phyloP scores from a whole-genome alignment of 2,113 vertebrate genomes.

The Chascanopsetta lugubris region DNA sequence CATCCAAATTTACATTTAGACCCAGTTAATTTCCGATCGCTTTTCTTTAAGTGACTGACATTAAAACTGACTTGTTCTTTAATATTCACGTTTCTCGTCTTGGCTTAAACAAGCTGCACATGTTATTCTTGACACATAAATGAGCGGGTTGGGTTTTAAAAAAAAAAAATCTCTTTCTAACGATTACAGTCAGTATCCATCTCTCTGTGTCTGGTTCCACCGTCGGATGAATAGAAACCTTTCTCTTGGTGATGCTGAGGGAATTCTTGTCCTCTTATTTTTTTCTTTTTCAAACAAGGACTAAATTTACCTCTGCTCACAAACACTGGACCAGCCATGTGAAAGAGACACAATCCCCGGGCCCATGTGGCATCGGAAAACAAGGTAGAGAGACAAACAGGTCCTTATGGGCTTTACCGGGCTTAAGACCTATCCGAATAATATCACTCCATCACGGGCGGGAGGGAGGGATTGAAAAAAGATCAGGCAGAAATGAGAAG shows the following conservation, averaged over 20 bases:
- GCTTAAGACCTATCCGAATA: constrained; percentile 69
- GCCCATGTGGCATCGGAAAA: constrained; percentile 52
- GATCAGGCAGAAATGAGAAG: constrained; percentile 69
- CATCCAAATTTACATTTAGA: neutral
- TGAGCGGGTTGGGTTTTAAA: constrained; percentile 16
- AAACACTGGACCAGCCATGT: constrained; percentile 42
- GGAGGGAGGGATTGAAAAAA: constrained; percentile 63
- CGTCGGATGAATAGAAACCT: constrained; percentile 42
- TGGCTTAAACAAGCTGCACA: constrained; percentile 15
- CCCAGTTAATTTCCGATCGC: neutral
- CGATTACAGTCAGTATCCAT: constrained; percentile 2
- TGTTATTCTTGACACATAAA: constrained; percentile 36
- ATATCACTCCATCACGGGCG: constrained; percentile 70
- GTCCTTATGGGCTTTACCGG: constrained; percentile 62
- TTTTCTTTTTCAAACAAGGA: constrained; percentile 28
- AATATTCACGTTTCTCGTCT: constrained; percentile 40
- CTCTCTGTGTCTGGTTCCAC: constrained; percentile 14
- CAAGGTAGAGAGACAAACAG: constrained; percentile 64
- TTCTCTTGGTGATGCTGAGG: constrained; percentile 11
- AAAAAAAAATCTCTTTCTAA: constrained; percentile 26
- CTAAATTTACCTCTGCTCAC: constrained; percentile 36
- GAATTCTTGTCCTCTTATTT: constrained; percentile 27
- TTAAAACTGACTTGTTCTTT: constrained; percentile 47
- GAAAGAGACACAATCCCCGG: constrained; percentile 52
- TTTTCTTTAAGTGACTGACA: constrained; percentile 33